Evolutionary conservation across 1,140 invertebrate genomes (phyloP), one percentile per base, ranked within the genome.

Genomic region (Grapholita molesta): DNA sequence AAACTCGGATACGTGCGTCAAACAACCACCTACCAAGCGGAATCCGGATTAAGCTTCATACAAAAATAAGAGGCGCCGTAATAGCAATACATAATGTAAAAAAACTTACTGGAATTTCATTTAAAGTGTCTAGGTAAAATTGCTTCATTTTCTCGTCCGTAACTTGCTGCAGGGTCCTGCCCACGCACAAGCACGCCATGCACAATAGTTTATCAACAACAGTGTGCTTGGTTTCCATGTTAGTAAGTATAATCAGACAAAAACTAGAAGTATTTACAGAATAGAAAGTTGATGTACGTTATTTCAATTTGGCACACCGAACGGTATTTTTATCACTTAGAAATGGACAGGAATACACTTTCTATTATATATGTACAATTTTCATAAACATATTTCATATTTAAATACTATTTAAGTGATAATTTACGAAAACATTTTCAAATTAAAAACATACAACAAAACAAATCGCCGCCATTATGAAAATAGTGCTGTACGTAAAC

Each of bases 51-150:
- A 30, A 7, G 28, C 28, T 30, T 4, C 3, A 30, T 30, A 7
- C 7, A 30, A 4, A 12, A 35, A 11, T 48, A 48, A 18, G 6
- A 15, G n/a, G 15, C 5, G 15, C n/a, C 38, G 1, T 42, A 42
- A 42, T 42, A 18, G 3, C 3, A 6, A 12, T n/a, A 48, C 18
- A 48, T 48, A 5, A 18, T 48, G 21, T 8, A 0, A 15, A 48
- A 48, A 48, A 48, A 79, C 86, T 86, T 75, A 90, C 88, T 32
- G 83, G 82, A 70, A 90, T 83, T 79, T 90, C 85, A 15, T 73
- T 79, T 7, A 88, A 64, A 2, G 71, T 74, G 48, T 84, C 76
- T 33, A 86, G 64, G 64, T 88, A 90, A 67, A 81, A 90, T 28
- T 79, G 75, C 52, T 75, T 81, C 8, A 79, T 33, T 70, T 77